Evolutionary conservation across 2,113 vertebrate genomes (phyloP), one percentile per base, ranked within the genome.

Genomic region (Diadophis punctatus): DNA sequence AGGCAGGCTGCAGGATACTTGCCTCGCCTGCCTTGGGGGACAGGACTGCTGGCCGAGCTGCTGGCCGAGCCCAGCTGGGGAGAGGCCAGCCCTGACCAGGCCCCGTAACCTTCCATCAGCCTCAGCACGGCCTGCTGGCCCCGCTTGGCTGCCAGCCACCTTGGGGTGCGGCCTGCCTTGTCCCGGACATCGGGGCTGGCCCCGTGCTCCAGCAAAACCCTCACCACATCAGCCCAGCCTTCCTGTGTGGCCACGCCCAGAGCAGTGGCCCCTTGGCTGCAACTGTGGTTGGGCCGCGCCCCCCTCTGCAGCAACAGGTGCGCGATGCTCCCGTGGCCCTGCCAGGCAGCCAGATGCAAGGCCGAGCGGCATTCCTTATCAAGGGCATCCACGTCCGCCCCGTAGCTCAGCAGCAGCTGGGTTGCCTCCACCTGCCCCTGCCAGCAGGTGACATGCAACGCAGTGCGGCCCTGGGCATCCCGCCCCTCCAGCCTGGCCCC

Each of bases 341-440:
- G 96, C 98, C 98, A 98, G 48, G 98, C 97, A 3, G 98, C 97
- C 39, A 97, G 98, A 92, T 98, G 98, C 90, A 98, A 30, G 12
- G 98, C 97, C 0, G 98, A 96, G 91, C 98, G 97, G 1, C 97
- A 96, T 22, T 98, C 97, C 34, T 56, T 14, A 89, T 98, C 98
- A 80, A 95, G 94, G 3, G 97, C 96, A 51, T 98, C 98, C 43
- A 97, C 95, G 43, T 98, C 97, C 0, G 98, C 97, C 0, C 98
- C 97, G 0, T 97, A 96, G 56, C 92, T 95, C 34, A 98, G 94
- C 86, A 98, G 97, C 56, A 98, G 93, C 22, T 92, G 95, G 6
- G 97, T 96, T 30, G 96, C 97, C 14, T 97, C 97, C 30, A 95
- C 68, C 85, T 93, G 93, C 20, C 98, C 98, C 90, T 96, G 97